Conservation (phyloP, 2,888 invertebrate genomes). For the Globia sparganii region DNA sequence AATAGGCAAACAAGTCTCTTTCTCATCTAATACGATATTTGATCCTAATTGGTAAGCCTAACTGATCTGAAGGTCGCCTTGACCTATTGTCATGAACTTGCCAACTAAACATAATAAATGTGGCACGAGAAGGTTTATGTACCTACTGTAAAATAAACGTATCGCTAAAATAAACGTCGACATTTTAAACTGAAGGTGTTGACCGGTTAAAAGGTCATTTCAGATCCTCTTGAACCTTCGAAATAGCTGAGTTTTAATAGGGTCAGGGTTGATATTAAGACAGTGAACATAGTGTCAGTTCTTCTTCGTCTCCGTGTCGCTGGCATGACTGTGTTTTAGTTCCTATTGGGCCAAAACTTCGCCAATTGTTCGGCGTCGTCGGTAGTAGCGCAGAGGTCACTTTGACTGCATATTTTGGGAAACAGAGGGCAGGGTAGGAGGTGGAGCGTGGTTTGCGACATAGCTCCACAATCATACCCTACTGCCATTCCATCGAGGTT, state of each 20-base stretch:
- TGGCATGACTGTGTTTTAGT: no score
- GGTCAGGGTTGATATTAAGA: not conserved
- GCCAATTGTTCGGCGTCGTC: no score
- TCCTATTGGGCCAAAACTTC: no score
- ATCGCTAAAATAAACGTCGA: slow-evolving; percentile 35
- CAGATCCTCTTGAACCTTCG: not conserved
- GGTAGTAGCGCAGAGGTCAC: not conserved
- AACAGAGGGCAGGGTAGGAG: not conserved
- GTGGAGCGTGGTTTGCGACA: not conserved
- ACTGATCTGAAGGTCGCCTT: slow-evolving; percentile 28
- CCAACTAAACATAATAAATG: slow-evolving; percentile 6
- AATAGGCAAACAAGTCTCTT: not conserved
- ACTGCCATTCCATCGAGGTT: not conserved
- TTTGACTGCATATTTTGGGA: not conserved
- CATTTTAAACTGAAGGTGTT: slow-evolving; percentile 43
- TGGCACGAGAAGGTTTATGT: not conserved
- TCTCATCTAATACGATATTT: slow-evolving; percentile 37
- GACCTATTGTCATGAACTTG: slow-evolving; percentile 35
- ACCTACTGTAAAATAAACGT: not conserved
- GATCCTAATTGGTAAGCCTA: slow-evolving; percentile 33
- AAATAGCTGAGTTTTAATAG: slow-evolving; percentile 14
- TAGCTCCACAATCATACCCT: not conserved
- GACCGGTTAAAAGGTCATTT: slow-evolving; percentile 35
- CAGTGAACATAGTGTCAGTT: not conserved
- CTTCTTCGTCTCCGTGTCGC: not conserved